Percentiles rank a stretch among this genome's conserved stretches.
Conservation (phyloP, 2,888 invertebrate genomes). For the Eupithecia dodoneata region DNA sequence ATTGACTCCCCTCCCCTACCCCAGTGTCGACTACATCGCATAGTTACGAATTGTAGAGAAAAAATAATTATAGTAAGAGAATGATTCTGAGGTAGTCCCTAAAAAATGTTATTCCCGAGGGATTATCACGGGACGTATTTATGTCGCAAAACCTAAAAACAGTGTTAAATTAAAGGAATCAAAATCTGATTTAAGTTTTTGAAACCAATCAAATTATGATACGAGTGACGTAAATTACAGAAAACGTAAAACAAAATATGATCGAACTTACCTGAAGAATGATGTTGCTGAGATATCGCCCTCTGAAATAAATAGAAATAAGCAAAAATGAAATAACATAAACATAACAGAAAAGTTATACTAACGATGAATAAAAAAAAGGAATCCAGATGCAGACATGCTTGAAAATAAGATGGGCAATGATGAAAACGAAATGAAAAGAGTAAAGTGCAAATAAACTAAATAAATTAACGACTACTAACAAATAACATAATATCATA, state of each 20-base stretch:
- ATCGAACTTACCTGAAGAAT: conserved; percentile 81
- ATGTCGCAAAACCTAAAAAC: no score
- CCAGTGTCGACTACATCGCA: no score
- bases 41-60: no score
- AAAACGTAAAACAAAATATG: conserved; percentile 3
- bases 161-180: no score
- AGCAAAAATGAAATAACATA: conserved; percentile 52
- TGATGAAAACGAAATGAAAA: background rate
- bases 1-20: no score
- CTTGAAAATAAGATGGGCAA: background rate
- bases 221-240: background rate
- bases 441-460: background rate
- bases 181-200: no score
- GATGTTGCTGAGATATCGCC: conserved; percentile 87
- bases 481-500: background rate
- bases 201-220: no score
- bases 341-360: background rate
- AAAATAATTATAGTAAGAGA: no score
- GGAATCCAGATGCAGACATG: background rate
- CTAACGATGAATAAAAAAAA: background rate
- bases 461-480: background rate
- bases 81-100: no score
- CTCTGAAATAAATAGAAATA: conserved; percentile 84
- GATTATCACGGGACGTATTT: no score
- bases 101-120: no score